phyloP scores from a whole-genome alignment of 2,797 vertebrate genomes.

The Agapornis canus region DNA sequence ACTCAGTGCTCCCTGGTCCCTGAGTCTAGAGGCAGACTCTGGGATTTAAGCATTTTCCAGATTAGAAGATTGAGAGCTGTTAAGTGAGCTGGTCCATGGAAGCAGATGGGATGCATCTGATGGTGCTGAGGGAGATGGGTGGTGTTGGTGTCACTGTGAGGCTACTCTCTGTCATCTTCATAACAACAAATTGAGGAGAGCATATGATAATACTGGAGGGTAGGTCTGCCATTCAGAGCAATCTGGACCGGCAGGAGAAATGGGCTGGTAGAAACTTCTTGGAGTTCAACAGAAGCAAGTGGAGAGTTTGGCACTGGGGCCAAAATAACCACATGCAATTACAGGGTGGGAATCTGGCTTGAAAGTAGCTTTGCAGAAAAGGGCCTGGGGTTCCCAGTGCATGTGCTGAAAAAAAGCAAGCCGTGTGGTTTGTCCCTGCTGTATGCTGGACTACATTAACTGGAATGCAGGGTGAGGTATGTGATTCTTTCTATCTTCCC shows the following conservation, averaged over 20 bases:
- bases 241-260: not conserved
- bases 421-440: not conserved
- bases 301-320: not conserved
- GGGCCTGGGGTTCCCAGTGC: not conserved
- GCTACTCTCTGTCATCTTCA: not conserved
- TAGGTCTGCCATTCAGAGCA: not conserved
- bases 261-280: not conserved
- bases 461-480: fast-evolving
- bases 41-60: not conserved
- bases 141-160: not conserved
- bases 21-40: not conserved
- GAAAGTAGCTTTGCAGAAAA: not conserved
- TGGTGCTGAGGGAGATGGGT: not conserved
- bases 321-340: not conserved
- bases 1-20: not conserved
- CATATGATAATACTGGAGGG: not conserved
- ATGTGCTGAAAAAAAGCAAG: not conserved
- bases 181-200: not conserved
- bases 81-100: not conserved
- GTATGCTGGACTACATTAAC: not conserved
- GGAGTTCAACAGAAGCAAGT: not conserved
- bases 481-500: not conserved
- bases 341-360: not conserved
- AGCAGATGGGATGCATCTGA: not conserved
- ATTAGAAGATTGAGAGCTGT: not conserved